Percentiles rank a stretch among this genome's conserved stretches.
phyloP scores from a whole-genome alignment of 2,888 invertebrate genomes.

The Automeris io region DNA sequence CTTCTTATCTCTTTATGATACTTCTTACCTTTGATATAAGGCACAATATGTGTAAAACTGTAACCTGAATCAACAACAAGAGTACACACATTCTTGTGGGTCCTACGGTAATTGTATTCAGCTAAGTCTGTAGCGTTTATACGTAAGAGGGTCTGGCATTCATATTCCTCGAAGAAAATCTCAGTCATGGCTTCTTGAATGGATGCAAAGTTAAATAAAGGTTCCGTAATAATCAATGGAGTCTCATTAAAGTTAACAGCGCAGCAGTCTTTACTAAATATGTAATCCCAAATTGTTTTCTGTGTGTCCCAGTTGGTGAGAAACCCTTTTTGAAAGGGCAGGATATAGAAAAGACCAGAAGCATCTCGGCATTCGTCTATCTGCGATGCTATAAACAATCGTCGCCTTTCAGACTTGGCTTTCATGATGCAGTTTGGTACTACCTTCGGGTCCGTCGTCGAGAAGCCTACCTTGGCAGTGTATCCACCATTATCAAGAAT shows the following conservation, averaged over 20 bases:
- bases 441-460: conserved; percentile 82
- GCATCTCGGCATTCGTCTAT: conserved; percentile 97
- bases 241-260: conserved; percentile 86
- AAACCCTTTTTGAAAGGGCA: conserved; percentile 97
- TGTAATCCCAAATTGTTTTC: conserved; percentile 96
- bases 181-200: conserved; percentile 96
- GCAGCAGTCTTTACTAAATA: conserved; percentile 91
- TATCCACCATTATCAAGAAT: conserved; percentile 94
- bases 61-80: conserved; percentile 96
- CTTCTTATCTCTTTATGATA: conserved; percentile 82
- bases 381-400: conserved; percentile 94
- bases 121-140: conserved; percentile 89
- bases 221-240: conserved; percentile 93
- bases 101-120: conserved; percentile 80
- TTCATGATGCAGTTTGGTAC: conserved; percentile 98
- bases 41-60: conserved; percentile 96
- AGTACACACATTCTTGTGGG: conserved; percentile 79
- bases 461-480: conserved; percentile 90
- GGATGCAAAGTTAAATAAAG: conserved; percentile 93
- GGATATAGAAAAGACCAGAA: conserved; percentile 94
- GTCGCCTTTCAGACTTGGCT: conserved; percentile 95
- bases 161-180: conserved; percentile 98
- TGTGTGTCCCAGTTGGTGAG: conserved; percentile 97
- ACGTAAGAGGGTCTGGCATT: conserved; percentile 88
- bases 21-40: conserved; percentile 89